phyloP scores from a whole-genome alignment of 2,888 invertebrate species.

The Branchipolynoe longqiensis region DNA sequence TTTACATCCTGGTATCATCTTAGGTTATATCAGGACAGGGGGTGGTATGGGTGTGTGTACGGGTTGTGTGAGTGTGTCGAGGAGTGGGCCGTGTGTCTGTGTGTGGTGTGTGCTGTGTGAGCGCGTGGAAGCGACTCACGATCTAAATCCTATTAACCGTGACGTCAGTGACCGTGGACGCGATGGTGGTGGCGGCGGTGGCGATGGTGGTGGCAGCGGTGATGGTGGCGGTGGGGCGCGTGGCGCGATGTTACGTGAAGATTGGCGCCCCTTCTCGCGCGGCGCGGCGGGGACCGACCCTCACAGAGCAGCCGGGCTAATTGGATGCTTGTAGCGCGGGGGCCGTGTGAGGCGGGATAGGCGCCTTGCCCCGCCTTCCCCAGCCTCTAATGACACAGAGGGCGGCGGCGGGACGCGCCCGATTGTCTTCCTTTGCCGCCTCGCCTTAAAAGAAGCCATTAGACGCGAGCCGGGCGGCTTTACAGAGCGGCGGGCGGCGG shows the following conservation, averaged over 20 bases:
- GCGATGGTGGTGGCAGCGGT: neutral
- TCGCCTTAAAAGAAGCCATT: constrained; percentile 45
- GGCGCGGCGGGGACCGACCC: neutral
- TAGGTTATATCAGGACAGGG: no score
- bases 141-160: neutral
- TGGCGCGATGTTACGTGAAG: neutral
- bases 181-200: neutral
- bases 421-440: constrained; percentile 34
- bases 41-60: no score
- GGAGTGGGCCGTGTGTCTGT: no score
- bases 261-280: neutral
- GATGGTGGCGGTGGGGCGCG: neutral
- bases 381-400: constrained; percentile 26
- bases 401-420: neutral
- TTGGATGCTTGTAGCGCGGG: constrained; percentile 25
- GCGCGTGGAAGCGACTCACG: neutral
- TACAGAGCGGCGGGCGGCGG: neutral
- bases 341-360: neutral
- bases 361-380: neutral
- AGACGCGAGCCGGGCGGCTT: neutral
- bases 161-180: constrained; percentile 4
- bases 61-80: no score
- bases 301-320: neutral
- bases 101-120: neutral
- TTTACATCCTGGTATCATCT: no score